Evolutionary conservation across 2,888 invertebrate species (phyloP).

Genomic region (Oscheius myriophilus): DNA sequence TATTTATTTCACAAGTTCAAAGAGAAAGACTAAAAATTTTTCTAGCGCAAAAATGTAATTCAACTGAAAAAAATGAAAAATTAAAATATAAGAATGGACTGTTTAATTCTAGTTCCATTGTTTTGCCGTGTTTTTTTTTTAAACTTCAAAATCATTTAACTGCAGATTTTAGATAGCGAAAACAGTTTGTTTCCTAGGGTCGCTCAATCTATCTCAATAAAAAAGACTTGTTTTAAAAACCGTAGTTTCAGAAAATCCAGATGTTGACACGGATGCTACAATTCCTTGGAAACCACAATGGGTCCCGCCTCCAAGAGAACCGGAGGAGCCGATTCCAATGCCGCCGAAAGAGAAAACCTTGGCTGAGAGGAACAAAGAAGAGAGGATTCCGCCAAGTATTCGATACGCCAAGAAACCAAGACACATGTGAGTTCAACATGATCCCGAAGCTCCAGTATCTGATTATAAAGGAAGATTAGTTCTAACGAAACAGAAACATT

Average conservation of each 20-base stretch:
- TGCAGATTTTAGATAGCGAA: too few relatives aligned
- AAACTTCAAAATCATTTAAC: too few relatives aligned
- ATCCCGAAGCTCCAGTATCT: too few relatives aligned
- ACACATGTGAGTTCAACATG: constrained; percentile 49
- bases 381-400: constrained; percentile 55
- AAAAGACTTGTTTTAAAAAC: too few relatives aligned
- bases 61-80: constrained; percentile 1
- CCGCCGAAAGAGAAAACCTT: constrained; percentile 63
- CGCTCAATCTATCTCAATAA: too few relatives aligned
- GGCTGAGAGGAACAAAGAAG: constrained; percentile 58
- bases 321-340: constrained; percentile 54
- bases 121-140: too few relatives aligned
- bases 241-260: constrained; percentile 3
- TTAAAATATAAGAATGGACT: background rate
- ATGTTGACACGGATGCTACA: constrained; percentile 12
- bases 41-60: constrained; percentile 1
- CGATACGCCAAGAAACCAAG: constrained; percentile 62
- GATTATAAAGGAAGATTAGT: too few relatives aligned
- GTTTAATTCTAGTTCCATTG: too few relatives aligned
- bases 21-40: constrained; percentile 3
- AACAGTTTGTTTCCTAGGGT: too few relatives aligned
- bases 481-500: too few relatives aligned
- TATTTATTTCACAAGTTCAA: background rate
- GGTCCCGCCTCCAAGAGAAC: constrained; percentile 53
- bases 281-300: constrained; percentile 47